Conservation (phyloP, 1,140 invertebrate genomes). For the Caerostris darwini region DNA sequence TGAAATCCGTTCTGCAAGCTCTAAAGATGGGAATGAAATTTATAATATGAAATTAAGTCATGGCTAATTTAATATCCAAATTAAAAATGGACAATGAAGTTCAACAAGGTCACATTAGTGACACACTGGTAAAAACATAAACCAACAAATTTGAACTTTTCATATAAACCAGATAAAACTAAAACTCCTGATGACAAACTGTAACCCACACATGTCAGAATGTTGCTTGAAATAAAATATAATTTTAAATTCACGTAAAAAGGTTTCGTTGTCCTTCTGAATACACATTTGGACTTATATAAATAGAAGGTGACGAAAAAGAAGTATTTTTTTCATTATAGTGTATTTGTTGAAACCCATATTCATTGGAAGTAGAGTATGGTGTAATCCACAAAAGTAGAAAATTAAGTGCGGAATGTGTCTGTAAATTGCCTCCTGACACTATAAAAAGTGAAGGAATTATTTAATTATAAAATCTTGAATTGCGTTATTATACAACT, state of each 20-base stretch:
- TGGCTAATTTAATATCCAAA: too few relatives aligned
- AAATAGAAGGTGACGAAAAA: slow-evolving; percentile 94
- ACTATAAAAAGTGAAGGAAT: slow-evolving; percentile 83
- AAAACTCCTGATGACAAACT: not conserved
- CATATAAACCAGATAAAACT: too few relatives aligned
- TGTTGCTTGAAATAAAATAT: slow-evolving; percentile 66
- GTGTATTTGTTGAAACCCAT: slow-evolving; percentile 91
- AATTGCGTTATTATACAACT: slow-evolving; percentile 92
- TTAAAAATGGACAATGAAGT: too few relatives aligned
- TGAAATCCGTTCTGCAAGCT: too few relatives aligned
- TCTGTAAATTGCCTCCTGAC: slow-evolving; percentile 90
- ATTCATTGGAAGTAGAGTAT: slow-evolving; percentile 94
- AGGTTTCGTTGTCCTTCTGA: slow-evolving; percentile 96
- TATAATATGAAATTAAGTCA: too few relatives aligned
- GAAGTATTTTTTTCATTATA: slow-evolving; percentile 99
- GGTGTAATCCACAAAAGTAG: slow-evolving; percentile 88
- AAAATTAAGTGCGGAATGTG: slow-evolving; percentile 94
- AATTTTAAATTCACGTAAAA: slow-evolving; percentile 83
- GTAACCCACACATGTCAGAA: not conserved
- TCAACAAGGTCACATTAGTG: too few relatives aligned
- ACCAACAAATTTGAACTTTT: too few relatives aligned
- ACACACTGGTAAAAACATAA: too few relatives aligned
- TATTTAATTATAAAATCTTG: slow-evolving; percentile 86
- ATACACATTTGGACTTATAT: slow-evolving; percentile 98
- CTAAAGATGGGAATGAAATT: too few relatives aligned